Conservation (phyloP, 1,140 invertebrate genomes). For the Sitobion miscanthi region DNA sequence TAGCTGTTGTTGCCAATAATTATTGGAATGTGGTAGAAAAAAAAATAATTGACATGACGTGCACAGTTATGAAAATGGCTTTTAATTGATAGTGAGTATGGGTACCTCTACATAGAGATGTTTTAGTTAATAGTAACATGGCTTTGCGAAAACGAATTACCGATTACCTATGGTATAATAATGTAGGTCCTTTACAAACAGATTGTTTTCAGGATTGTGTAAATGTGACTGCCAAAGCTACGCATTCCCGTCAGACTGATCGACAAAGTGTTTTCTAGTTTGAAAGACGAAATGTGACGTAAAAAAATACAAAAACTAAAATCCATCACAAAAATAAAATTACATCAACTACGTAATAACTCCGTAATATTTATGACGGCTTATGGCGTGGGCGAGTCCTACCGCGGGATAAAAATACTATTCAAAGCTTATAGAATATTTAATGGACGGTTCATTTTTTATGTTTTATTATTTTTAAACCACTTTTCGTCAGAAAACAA, state of each 20-base stretch:
- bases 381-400: neutral
- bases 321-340: conserved; percentile 3
- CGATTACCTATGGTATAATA: neutral
- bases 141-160: neutral
- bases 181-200: neutral
- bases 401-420: conserved; percentile 9
- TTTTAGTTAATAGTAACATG: neutral
- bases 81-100: neutral
- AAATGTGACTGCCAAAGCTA: neutral
- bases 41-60: neutral
- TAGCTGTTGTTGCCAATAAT: neutral
- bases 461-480: conserved; percentile 19
- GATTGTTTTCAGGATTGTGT: neutral
- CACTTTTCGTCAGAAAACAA: neutral
- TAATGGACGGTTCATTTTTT: neutral
- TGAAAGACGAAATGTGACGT: neutral
- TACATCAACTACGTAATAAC: neutral
- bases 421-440: conserved; percentile 17
- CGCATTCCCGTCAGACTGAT: neutral
- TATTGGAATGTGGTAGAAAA: neutral
- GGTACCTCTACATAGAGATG: neutral
- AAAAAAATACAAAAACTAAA: neutral
- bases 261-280: neutral
- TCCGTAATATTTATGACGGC: neutral
- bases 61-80: neutral